phyloP scores from a whole-genome alignment of 2,113 vertebrate species.

The Gopherus evgoodei region DNA sequence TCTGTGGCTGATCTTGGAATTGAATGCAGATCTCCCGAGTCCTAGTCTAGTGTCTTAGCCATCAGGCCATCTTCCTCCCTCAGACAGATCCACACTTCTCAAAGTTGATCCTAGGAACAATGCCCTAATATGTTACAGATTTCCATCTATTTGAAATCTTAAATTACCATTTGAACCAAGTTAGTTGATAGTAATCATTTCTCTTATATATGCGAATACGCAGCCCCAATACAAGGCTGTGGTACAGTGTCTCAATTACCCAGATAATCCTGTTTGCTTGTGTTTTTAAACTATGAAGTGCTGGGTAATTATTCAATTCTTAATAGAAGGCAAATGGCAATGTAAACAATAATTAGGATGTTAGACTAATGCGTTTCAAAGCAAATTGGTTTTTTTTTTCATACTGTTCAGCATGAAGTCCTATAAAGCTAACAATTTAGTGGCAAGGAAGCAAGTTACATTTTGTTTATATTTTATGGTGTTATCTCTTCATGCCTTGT shows the following conservation, averaged over 20 bases:
- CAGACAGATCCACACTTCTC: background rate
- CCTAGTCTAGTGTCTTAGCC: background rate
- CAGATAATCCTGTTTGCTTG: constrained; percentile 90
- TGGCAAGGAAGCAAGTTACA: constrained; percentile 76
- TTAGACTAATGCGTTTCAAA: constrained; percentile 86
- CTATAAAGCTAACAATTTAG: constrained; percentile 84
- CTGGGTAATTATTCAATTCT: constrained; percentile 85
- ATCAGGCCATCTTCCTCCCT: background rate
- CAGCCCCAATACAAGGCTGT: constrained; percentile 70
- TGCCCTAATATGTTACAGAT: constrained; percentile 55
- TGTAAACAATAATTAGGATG: constrained; percentile 90
- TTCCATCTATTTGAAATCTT: constrained; percentile 34
- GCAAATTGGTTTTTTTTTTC: constrained; percentile 85
- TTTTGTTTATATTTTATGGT: constrained; percentile 77
- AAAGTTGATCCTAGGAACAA: constrained; percentile 32
- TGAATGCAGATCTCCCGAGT: background rate
- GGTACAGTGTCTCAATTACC: constrained; percentile 86
- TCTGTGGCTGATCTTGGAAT: background rate
- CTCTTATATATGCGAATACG: constrained; percentile 7
- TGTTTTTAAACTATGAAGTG: constrained; percentile 85
- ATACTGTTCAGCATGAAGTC: constrained; percentile 84
- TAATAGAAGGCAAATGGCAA: constrained; percentile 89
- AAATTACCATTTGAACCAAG: constrained; percentile 52
- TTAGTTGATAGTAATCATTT: constrained; percentile 68
- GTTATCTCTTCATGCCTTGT: constrained; percentile 72